A percentile compares a stretch with the other conserved stretches of the same genome.
Evolutionary conservation across 2,113 vertebrate species (phyloP).

Genomic region (Nannospalax galili): DNA sequence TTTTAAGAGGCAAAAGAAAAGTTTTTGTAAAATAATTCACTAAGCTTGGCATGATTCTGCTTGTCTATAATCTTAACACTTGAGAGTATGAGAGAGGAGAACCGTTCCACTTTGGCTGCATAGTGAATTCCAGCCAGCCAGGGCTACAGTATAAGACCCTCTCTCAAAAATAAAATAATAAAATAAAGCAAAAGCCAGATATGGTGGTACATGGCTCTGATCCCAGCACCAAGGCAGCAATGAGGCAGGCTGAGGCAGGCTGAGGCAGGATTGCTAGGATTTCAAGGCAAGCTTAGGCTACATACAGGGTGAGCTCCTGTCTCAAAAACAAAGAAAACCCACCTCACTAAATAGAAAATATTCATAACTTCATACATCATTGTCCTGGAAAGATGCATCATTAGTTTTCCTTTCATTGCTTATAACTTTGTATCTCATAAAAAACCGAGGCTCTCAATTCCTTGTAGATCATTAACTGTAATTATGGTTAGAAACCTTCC

Average conservation of each 20-base stretch:
- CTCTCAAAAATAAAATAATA: not conserved
- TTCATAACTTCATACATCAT: not conserved
- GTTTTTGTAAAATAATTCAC: conserved; percentile 20
- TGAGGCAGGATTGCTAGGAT: too few relatives aligned
- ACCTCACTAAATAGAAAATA: not conserved
- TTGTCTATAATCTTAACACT: not conserved
- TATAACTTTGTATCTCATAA: not conserved
- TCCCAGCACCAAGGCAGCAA: too few relatives aligned
- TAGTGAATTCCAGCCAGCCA: not conserved
- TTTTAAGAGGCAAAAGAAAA: conserved; percentile 36
- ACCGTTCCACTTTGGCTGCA: too few relatives aligned
- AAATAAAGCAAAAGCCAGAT: not conserved
- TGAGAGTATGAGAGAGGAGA: not conserved
- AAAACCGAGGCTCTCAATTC: not conserved
- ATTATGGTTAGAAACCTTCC: not conserved
- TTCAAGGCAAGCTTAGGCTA: not conserved
- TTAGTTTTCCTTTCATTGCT: not conserved
- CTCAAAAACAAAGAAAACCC: not conserved
- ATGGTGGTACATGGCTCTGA: not conserved
- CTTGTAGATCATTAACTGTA: not conserved
- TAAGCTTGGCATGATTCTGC: not conserved
- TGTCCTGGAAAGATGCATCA: not conserved
- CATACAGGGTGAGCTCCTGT: not conserved
- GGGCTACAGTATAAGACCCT: not conserved
- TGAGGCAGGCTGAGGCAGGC: not conserved